phyloP scores from a whole-genome alignment of 2,888 invertebrate species.

The Drosophila antonietae region DNA sequence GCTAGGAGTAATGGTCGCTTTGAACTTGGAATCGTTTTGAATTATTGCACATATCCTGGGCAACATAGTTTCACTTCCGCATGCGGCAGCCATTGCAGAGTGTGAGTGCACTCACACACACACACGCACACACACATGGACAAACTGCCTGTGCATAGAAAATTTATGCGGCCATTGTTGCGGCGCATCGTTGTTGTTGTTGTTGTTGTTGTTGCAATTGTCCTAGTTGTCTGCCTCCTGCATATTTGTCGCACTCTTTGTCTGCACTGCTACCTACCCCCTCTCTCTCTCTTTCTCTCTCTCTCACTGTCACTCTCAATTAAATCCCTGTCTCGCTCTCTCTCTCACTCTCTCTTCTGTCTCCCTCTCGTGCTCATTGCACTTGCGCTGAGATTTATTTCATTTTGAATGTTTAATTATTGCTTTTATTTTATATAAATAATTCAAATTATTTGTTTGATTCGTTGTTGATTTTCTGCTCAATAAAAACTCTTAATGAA shows the following conservation, averaged over 20 bases:
- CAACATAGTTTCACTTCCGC: slow-evolving; percentile 80
- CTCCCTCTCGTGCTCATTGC: slow-evolving; percentile 34
- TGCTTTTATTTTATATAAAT: slow-evolving; percentile 24
- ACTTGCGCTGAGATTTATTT: slow-evolving; percentile 57
- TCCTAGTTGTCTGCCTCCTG: slow-evolving; percentile 74
- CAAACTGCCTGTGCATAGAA: slow-evolving; percentile 61
- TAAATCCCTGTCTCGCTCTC: slow-evolving; percentile 58
- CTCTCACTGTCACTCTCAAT: slow-evolving; percentile 49
- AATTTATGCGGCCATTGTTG: slow-evolving; percentile 78
- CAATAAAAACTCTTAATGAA: slow-evolving; percentile 65
- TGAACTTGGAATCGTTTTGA: slow-evolving; percentile 83
- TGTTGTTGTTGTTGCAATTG: slow-evolving; percentile 64
- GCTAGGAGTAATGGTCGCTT: slow-evolving; percentile 81
- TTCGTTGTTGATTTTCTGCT: slow-evolving; percentile 42
- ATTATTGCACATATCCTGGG: slow-evolving; percentile 81
- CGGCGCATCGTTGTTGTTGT: slow-evolving; percentile 62
- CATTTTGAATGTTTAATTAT: slow-evolving; percentile 46
- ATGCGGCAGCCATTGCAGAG: slow-evolving; percentile 65
- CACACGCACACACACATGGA: slow-evolving; percentile 40
- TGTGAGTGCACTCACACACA: slow-evolving; percentile 41
- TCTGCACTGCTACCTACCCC: slow-evolving; percentile 39
- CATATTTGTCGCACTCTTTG: slow-evolving; percentile 77
- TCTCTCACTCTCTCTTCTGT: not conserved
- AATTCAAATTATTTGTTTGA: slow-evolving; percentile 51
- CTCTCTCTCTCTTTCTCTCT: slow-evolving; percentile 2